These are phyloP conservation scores for Apantesis nais DNA, from an alignment of 2,888 invertebrate species.

Conservation along the genomic window DNA sequence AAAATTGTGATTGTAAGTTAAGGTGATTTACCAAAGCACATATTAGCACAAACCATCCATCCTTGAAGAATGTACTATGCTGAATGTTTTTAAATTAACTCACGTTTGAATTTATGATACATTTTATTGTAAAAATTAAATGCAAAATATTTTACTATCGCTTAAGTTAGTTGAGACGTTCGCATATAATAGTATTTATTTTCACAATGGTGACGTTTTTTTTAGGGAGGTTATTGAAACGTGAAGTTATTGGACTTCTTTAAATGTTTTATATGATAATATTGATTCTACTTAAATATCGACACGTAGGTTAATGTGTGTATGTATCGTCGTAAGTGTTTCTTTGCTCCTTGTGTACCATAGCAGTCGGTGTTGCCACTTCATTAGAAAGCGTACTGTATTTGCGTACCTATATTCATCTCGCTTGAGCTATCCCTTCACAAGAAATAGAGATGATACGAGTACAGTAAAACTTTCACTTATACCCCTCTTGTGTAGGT, in stretches of 20 bases:
- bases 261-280: conserved; percentile 75
- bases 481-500: conserved; percentile 68
- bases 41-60: conserved; percentile 85
- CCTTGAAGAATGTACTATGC: conserved; percentile 78
- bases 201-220: conserved; percentile 70
- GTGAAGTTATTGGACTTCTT: conserved; percentile 63
- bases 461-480: conserved; percentile 40
- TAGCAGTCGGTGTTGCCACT: conserved; percentile 61
- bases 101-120: conserved; percentile 86
- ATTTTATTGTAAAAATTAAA: conserved; percentile 81
- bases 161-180: conserved; percentile 83
- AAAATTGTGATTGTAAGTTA: conserved; percentile 81
- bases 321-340: conserved; percentile 63
- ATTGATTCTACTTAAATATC: conserved; percentile 72
- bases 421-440: conserved; percentile 32
- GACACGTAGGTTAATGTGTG: conserved; percentile 64
- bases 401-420: conserved; percentile 32
- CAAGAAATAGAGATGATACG: conserved; percentile 33
- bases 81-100: conserved; percentile 81
- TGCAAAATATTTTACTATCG: conserved; percentile 80
- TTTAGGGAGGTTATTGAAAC: conserved; percentile 54
- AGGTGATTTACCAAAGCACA: conserved; percentile 80
- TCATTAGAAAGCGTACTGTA: conserved; percentile 43
- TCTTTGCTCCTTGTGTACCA: conserved; percentile 64
- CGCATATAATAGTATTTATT: conserved; percentile 83